phyloP scores from a whole-genome alignment of 1,140 invertebrate species.

The Drosophila athabasca region DNA sequence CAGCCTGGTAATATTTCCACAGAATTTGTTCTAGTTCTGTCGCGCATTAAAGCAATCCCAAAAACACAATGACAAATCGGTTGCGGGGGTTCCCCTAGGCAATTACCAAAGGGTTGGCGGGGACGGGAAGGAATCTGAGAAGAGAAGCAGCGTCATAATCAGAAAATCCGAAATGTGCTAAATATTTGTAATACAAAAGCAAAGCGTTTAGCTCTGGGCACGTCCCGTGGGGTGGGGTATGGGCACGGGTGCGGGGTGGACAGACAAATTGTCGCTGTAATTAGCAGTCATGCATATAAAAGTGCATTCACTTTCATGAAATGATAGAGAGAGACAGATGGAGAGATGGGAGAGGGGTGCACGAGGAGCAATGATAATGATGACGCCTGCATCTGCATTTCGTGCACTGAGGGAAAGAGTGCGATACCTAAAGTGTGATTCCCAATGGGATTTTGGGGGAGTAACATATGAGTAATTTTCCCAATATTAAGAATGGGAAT shows the following conservation, averaged over 20 bases:
- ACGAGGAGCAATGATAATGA: slow-evolving; percentile 36
- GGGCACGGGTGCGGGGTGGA: slow-evolving; percentile 28
- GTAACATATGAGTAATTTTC: slow-evolving; percentile 4
- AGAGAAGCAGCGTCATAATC: slow-evolving; percentile 38
- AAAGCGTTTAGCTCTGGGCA: slow-evolving; percentile 63
- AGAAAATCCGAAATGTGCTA: slow-evolving; percentile 59
- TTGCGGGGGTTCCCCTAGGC: slow-evolving; percentile 37
- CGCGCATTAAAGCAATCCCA: background rate
- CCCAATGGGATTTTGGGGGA: slow-evolving; percentile 8
- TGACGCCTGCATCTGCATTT: slow-evolving; percentile 46
- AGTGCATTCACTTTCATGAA: slow-evolving; percentile 79
- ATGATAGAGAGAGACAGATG: slow-evolving; percentile 30
- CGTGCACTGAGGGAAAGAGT: too few relatives aligned
- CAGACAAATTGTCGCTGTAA: slow-evolving; percentile 78
- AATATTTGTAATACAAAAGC: slow-evolving; percentile 64
- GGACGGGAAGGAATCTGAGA: slow-evolving; percentile 23
- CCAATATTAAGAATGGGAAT: too few relatives aligned
- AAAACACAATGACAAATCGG: slow-evolving; percentile 44
- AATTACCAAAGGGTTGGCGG: slow-evolving; percentile 21
- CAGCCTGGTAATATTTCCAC: background rate
- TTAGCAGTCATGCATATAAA: slow-evolving; percentile 78
- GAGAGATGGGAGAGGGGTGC: slow-evolving; percentile 11
- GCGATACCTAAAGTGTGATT: too few relatives aligned
- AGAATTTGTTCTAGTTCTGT: background rate
- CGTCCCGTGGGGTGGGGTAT: slow-evolving; percentile 15